phyloP scores from a whole-genome alignment of 2,888 invertebrate genomes.

The Drosophila mettleri region DNA sequence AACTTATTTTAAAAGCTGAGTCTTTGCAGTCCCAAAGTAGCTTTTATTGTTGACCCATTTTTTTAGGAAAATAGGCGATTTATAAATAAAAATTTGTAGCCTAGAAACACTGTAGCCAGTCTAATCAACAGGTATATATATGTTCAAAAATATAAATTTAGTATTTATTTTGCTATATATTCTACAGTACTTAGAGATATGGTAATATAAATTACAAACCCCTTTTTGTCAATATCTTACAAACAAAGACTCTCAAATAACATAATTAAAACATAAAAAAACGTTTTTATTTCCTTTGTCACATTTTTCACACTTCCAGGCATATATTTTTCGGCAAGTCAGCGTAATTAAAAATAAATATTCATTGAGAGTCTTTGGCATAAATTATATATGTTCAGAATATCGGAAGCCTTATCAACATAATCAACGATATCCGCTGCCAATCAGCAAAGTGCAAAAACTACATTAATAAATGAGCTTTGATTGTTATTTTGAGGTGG shows the following conservation, averaged over 20 bases:
- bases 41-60: too few relatives aligned
- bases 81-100: too few relatives aligned
- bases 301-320: background rate
- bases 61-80: too few relatives aligned
- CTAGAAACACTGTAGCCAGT: too few relatives aligned
- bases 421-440: conserved; percentile 47
- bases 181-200: too few relatives aligned
- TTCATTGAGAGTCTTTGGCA: conserved; percentile 26
- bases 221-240: background rate
- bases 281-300: background rate
- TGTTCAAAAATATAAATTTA: too few relatives aligned
- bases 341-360: conserved; percentile 29
- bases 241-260: background rate
- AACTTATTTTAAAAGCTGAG: too few relatives aligned
- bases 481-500: conserved; percentile 48
- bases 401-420: conserved; percentile 2
- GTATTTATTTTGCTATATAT: too few relatives aligned
- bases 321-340: background rate
- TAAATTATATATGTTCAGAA: background rate
- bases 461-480: conserved; percentile 47
- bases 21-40: too few relatives aligned
- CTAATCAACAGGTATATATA: too few relatives aligned
- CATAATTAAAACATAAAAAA: background rate
- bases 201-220: too few relatives aligned
- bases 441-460: conserved; percentile 35